Evolutionary conservation across 2,888 invertebrate genomes (phyloP).

Genomic region (Meiosimyza platycephala): DNA sequence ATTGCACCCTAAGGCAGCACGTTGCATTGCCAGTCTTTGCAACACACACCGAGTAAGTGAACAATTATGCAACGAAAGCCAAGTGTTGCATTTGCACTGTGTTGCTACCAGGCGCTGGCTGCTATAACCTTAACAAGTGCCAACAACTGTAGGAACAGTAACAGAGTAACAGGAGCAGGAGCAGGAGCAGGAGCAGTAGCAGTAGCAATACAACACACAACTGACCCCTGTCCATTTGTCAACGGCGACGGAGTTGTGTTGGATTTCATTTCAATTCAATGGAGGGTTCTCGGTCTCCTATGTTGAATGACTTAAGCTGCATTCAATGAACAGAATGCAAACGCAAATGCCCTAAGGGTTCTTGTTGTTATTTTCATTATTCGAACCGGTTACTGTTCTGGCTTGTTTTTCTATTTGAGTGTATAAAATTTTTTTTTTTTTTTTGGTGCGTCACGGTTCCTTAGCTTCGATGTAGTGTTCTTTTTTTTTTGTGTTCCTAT

Average conservation of each 20-base stretch:
- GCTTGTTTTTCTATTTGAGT: background rate
- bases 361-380: background rate
- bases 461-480: background rate
- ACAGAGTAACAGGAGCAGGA: no score
- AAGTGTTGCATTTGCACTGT: conserved; percentile 20
- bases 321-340: conserved; percentile 3
- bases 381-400: background rate
- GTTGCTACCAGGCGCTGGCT: no score
- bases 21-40: conserved; percentile 35
- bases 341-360: conserved; percentile 8
- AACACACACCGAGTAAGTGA: conserved; percentile 36
- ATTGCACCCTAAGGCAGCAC: conserved; percentile 22
- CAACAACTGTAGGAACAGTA: no score
- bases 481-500: background rate
- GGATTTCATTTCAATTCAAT: no score
- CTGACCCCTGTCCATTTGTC: conserved; percentile 9
- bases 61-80: conserved; percentile 9
- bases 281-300: no score
- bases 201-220: no score
- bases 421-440: no score
- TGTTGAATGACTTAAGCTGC: background rate
- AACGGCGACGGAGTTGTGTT: background rate
- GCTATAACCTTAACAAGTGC: no score
- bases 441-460: background rate
- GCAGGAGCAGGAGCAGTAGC: no score